phyloP scores from a whole-genome alignment of 2,113 vertebrate species.

The Ramphastos sulfuratus region DNA sequence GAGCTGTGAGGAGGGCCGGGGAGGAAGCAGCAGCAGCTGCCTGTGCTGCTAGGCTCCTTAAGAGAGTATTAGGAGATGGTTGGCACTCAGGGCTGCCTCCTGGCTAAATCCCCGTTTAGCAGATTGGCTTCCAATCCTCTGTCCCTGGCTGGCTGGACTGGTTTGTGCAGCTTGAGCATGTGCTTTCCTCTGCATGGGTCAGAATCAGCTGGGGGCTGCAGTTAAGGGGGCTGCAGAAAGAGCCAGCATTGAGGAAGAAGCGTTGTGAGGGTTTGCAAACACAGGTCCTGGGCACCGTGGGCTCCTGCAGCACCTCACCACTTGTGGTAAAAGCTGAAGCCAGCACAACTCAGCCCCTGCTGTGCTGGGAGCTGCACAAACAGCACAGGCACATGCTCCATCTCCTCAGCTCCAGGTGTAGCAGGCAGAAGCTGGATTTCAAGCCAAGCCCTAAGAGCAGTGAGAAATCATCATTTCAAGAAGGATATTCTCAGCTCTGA shows the following conservation, averaged over 20 bases:
- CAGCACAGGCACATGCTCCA: accelerated
- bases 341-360: not conserved
- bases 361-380: not conserved
- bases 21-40: not conserved
- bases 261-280: not conserved
- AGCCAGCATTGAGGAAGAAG: not conserved
- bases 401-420: not conserved
- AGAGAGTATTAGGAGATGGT: not conserved
- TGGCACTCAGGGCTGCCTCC: not conserved
- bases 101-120: conserved; percentile 56
- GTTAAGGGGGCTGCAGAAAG: not conserved
- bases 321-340: not conserved
- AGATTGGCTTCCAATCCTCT: conserved; percentile 15
- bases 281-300: not conserved
- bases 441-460: not conserved
- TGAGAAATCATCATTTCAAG: conserved; percentile 9
- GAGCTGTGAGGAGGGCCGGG: not conserved
- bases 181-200: not conserved
- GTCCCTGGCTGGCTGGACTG: not conserved
- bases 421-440: not conserved
- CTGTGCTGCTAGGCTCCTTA: not conserved
- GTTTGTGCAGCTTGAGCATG: not conserved
- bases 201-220: not conserved
- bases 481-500: not conserved
- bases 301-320: not conserved